A percentile compares a stretch with the other conserved stretches of the same genome.
phyloP scores from a whole-genome alignment of 1,140 invertebrate species.

The Drusus annulatus region DNA sequence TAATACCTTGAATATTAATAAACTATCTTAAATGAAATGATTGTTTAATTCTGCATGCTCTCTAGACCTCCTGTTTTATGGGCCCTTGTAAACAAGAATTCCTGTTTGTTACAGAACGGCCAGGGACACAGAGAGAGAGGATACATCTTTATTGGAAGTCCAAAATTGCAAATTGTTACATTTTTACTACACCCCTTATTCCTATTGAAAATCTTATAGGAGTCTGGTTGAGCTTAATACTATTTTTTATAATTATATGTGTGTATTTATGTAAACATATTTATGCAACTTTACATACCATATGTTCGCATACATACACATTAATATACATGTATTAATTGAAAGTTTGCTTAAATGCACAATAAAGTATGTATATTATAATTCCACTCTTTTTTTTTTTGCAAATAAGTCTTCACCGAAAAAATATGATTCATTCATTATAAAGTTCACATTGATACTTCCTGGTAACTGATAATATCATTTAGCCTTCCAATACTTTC shows the following conservation, averaged over 20 bases:
- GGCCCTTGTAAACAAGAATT: constrained; percentile 38
- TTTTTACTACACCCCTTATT: constrained; percentile 43
- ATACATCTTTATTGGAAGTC: constrained; percentile 48
- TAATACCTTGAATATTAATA: constrained; percentile 72
- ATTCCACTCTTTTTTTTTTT: not conserved
- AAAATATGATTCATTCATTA: not conserved
- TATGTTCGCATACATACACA: constrained; percentile 44
- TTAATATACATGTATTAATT: constrained; percentile 47
- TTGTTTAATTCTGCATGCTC: constrained; percentile 62
- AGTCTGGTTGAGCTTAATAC: constrained; percentile 46
- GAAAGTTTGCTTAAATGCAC: constrained; percentile 49
- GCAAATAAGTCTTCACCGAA: not conserved
- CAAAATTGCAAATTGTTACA: constrained; percentile 49
- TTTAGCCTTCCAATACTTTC: too few species aligned
- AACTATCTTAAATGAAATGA: constrained; percentile 65
- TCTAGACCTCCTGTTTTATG: not conserved
- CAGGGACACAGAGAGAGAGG: constrained; percentile 37
- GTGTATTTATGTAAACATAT: constrained; percentile 41
- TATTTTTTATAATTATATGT: constrained; percentile 50
- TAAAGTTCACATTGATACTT: too few species aligned
- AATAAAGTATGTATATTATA: constrained; percentile 53
- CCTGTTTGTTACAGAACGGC: constrained; percentile 53
- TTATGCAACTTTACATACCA: constrained; percentile 28
- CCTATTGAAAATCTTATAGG: constrained; percentile 42
- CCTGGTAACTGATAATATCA: too few species aligned